Conservation (phyloP, 1,140 invertebrate species). For the Drosophila funebris region DNA sequence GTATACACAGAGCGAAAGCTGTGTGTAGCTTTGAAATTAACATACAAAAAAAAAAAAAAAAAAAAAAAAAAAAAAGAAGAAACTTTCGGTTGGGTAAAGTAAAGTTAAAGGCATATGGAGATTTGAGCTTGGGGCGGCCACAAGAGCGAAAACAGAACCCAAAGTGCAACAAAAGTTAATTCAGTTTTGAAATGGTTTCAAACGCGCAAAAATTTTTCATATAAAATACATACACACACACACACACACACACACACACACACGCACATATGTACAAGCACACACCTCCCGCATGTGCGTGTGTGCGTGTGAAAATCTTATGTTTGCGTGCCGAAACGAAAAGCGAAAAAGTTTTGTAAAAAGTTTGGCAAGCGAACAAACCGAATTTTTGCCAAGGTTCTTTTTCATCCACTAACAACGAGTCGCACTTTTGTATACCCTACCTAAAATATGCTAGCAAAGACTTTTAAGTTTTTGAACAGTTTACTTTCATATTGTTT, state of each 20-base stretch:
- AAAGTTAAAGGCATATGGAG: conserved; percentile 34
- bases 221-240: conserved; percentile 11
- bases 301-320: conserved; percentile 51
- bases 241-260: conserved; percentile 7
- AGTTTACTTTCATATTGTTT: background rate
- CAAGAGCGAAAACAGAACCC: conserved; percentile 32
- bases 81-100: background rate
- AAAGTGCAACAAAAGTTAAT: conserved; percentile 79
- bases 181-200: conserved; percentile 72
- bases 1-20: background rate
- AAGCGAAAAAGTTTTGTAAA: conserved; percentile 57
- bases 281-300: background rate
- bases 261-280: background rate
- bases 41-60: conserved; percentile 36
- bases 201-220: conserved; percentile 56
- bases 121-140: conserved; percentile 39
- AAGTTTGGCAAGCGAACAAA: conserved; percentile 38
- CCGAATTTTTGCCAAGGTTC: conserved; percentile 22
- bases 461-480: background rate
- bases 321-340: conserved; percentile 35
- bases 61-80: conserved; percentile 2
- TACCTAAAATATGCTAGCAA: background rate
- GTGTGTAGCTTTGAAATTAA: conserved; percentile 36
- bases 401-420: background rate
- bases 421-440: background rate